Evolutionary conservation across 23 tunicate species (phyloP).

Genomic region (Halocynthia aurantium): DNA sequence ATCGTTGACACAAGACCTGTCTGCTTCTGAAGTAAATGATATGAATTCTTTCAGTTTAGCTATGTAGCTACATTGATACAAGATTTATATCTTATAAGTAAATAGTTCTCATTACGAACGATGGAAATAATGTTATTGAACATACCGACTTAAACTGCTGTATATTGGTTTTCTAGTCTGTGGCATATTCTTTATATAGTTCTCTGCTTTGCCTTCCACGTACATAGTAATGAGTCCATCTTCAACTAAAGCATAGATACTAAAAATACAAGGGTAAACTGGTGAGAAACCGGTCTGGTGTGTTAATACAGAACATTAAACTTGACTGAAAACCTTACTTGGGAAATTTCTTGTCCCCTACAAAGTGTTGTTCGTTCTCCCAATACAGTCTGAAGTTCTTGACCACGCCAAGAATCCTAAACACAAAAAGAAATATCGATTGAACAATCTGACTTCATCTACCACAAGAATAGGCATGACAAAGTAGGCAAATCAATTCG

Average conservation of each 20-base stretch:
- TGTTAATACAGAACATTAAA: not conserved
- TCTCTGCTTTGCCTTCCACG: constrained; percentile 71
- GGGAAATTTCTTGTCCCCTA: constrained; percentile 89
- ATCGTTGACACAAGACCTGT: not conserved
- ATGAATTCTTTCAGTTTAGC: not conserved
- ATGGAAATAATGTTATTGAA: too few species aligned
- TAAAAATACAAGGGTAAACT: constrained; percentile 4
- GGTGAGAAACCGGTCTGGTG: not conserved
- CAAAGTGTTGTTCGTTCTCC: constrained; percentile 83
- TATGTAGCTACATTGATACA: too few species aligned
- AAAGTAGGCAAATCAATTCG: too few species aligned
- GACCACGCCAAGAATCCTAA: constrained; percentile 64
- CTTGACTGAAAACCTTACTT: constrained; percentile 31
- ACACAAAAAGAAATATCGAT: not conserved
- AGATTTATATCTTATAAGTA: too few species aligned
- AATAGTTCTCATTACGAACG: too few species aligned
- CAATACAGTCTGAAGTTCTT: constrained; percentile 81
- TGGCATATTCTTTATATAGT: constrained; percentile 78
- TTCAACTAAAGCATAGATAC: constrained; percentile 69
- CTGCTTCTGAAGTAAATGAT: constrained; percentile 3
- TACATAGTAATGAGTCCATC: constrained; percentile 93
- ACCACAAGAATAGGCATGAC: too few species aligned
- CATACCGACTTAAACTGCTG: constrained; percentile 76
- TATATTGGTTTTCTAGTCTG: constrained; percentile 60
- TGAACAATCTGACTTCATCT: not conserved